Conservation (phyloP, 2,113 vertebrate genomes). For the Abramis brama region DNA sequence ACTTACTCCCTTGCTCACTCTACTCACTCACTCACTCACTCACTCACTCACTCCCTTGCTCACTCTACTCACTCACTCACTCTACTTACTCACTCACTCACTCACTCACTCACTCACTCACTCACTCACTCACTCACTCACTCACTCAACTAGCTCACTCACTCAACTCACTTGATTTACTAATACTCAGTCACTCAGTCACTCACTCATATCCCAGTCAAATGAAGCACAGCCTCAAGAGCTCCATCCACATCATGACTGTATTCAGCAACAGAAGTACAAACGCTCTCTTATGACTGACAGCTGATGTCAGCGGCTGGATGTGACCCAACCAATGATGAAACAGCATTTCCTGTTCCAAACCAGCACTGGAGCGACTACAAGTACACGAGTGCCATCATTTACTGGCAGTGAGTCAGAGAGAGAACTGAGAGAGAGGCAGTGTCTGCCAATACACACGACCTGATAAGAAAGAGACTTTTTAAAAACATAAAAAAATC, state of each 20-base stretch:
- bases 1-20: too few relatives aligned
- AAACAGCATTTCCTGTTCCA: conserved; percentile 75
- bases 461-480: conserved; percentile 9
- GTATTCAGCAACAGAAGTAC: background rate
- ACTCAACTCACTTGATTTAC: too few relatives aligned
- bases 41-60: too few relatives aligned
- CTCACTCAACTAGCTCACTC: too few relatives aligned
- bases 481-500: too few relatives aligned
- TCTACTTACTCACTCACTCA: too few relatives aligned
- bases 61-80: too few relatives aligned
- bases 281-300: background rate
- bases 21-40: too few relatives aligned
- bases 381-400: background rate
- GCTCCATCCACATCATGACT: background rate
- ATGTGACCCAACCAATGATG: conserved; percentile 72
- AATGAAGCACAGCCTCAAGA: background rate
- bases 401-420: conserved; percentile 39
- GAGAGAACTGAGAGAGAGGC: conserved; percentile 16
- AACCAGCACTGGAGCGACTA: conserved; percentile 44
- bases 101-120: too few relatives aligned
- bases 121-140: too few relatives aligned
- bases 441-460: conserved; percentile 21
- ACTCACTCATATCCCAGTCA: background rate
- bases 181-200: too few relatives aligned
- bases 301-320: conserved; percentile 62